Conservation (phyloP, 2,113 vertebrate species). For the Plecotus auritus region DNA sequence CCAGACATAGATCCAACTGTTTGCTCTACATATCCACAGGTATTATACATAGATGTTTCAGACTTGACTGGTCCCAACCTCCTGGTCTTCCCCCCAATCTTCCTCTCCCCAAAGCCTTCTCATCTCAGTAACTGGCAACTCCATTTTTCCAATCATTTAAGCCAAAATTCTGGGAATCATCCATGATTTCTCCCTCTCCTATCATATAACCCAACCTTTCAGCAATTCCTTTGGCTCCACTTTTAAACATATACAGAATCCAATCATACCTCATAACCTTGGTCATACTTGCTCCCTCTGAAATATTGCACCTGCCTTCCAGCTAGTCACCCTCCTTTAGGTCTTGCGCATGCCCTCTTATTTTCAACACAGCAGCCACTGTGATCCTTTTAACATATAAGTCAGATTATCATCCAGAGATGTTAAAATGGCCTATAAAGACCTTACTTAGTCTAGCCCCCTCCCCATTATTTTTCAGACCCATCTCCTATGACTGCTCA, state of each 20-base stretch:
- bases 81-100: not conserved
- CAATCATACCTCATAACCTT: not conserved
- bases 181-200: not conserved
- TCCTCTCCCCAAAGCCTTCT: not conserved
- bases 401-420: not conserved
- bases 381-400: not conserved
- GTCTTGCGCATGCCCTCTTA: not conserved
- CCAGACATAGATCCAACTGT: not conserved
- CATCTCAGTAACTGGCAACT: not conserved
- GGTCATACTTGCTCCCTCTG: not conserved
- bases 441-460: not conserved
- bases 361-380: not conserved
- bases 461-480: not conserved
- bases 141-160: not conserved
- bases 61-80: not conserved
- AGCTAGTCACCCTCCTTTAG: not conserved
- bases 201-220: not conserved
- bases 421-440: not conserved
- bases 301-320: not conserved
- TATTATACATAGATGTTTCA: not conserved
- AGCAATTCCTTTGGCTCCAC: not conserved
- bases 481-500: not conserved
- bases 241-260: not conserved
- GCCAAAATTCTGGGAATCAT: not conserved
- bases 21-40: not conserved